Percentiles rank a stretch among this genome's conserved stretches.
Evolutionary conservation across 2,797 vertebrate genomes (phyloP).

Genomic region (Tympanoctomys barrerae): DNA sequence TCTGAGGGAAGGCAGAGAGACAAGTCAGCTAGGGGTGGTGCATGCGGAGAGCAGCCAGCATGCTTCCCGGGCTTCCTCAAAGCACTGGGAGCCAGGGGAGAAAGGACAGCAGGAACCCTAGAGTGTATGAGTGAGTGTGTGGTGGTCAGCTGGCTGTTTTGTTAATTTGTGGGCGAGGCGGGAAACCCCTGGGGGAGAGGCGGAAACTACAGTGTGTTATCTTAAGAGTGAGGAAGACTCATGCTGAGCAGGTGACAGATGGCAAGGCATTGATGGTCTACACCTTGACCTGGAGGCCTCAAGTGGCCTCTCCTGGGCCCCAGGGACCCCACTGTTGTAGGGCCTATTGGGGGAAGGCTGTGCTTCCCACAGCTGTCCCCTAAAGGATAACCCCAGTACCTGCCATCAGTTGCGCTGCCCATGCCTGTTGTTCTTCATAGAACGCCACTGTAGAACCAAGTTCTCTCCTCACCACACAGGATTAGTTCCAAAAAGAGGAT

Average conservation of each 20-base stretch:
- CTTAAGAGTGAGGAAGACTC: background rate
- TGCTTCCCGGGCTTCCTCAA: background rate
- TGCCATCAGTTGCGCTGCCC: background rate
- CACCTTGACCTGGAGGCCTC: background rate
- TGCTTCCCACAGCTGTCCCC: background rate
- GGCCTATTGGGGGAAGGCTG: too few relatives aligned
- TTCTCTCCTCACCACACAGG: background rate
- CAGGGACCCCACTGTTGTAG: background rate
- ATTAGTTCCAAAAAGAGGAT: background rate
- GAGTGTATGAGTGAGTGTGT: constrained; percentile 57
- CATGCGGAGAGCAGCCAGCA: background rate
- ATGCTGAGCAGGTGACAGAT: background rate
- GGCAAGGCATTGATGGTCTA: background rate
- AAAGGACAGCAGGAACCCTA: background rate
- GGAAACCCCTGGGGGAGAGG: constrained; percentile 65
- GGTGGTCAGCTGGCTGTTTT: constrained; percentile 45
- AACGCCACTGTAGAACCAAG: background rate
- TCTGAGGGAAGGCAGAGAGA: background rate
- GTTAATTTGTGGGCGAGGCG: constrained; percentile 77
- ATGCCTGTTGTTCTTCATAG: background rate
- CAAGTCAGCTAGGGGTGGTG: background rate
- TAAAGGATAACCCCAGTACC: background rate
- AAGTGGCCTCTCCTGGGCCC: background rate
- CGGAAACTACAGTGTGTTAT: background rate
- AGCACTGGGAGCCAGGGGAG: background rate